phyloP scores from a whole-genome alignment of 2,797 vertebrate genomes.

The Falco naumanni region DNA sequence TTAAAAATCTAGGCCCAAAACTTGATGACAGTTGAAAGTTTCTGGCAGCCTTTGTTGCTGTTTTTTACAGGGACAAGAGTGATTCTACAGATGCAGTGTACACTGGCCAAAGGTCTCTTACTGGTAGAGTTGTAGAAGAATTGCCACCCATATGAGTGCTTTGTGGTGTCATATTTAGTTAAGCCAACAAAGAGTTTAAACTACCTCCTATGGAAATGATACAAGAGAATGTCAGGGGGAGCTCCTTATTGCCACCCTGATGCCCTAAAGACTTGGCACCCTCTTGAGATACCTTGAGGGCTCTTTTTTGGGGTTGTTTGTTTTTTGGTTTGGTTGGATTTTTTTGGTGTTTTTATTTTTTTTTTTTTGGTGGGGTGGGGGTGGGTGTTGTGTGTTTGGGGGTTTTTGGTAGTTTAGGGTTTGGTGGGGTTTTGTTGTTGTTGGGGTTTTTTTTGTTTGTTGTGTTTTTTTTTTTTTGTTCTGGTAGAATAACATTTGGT shows the following conservation, averaged over 20 bases:
- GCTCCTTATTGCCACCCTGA: neutral
- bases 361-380: too few species aligned
- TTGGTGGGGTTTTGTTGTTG: too few species aligned
- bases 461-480: neutral
- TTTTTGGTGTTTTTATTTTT: too few species aligned
- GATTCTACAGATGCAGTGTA: neutral
- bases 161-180: neutral
- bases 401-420: too few species aligned
- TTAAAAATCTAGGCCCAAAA: neutral
- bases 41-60: neutral
- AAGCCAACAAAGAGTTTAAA: neutral
- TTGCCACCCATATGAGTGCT: neutral
- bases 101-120: neutral
- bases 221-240: neutral
- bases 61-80: neutral
- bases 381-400: too few species aligned
- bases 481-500: neutral
- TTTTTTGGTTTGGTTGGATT: too few species aligned
- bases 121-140: neutral
- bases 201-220: neutral
- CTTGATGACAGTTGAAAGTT: neutral
- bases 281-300: rapidly evolving
- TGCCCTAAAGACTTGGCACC: neutral
- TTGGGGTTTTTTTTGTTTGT: too few species aligned
- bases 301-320: neutral